Evolutionary conservation across 2,888 invertebrate species (phyloP).

Genomic region (Neria commutata): DNA sequence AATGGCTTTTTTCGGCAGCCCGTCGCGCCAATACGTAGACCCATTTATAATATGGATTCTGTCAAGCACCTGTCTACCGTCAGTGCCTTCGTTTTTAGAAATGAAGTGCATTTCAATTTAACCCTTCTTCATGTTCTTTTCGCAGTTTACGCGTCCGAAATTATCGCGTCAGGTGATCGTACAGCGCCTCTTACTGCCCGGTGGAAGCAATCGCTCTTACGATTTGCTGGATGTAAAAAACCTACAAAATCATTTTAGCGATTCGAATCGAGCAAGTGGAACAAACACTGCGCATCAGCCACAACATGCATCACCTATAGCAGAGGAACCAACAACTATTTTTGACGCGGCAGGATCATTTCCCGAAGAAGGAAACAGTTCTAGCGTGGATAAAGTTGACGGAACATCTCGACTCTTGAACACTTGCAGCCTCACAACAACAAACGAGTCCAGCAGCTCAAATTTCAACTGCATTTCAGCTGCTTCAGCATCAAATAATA

Average conservation of each 20-base stretch:
- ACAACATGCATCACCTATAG: no score
- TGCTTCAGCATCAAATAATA: no score
- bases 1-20: conserved; percentile 49
- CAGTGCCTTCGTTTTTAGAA: conserved; percentile 22
- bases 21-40: conserved; percentile 50
- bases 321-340: no score
- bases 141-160: conserved; percentile 51
- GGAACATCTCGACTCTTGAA: no score
- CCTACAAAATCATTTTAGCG: conserved; percentile 44
- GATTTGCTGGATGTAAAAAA: conserved; percentile 47
- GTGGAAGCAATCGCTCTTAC: conserved; percentile 51
- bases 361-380: no score
- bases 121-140: neutral
- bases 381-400: no score
- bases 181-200: conserved; percentile 75
- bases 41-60: conserved; percentile 51
- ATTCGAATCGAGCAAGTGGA: conserved; percentile 29
- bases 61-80: conserved; percentile 52
- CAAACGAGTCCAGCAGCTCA: no score
- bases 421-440: no score
- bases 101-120: neutral
- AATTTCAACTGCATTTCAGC: no score
- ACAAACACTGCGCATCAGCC: no score
- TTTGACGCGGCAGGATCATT: no score
- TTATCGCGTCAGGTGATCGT: conserved; percentile 70